Evolutionary conservation across 1,140 invertebrate genomes (phyloP).

Genomic region (Hydropsyche tenuis): DNA sequence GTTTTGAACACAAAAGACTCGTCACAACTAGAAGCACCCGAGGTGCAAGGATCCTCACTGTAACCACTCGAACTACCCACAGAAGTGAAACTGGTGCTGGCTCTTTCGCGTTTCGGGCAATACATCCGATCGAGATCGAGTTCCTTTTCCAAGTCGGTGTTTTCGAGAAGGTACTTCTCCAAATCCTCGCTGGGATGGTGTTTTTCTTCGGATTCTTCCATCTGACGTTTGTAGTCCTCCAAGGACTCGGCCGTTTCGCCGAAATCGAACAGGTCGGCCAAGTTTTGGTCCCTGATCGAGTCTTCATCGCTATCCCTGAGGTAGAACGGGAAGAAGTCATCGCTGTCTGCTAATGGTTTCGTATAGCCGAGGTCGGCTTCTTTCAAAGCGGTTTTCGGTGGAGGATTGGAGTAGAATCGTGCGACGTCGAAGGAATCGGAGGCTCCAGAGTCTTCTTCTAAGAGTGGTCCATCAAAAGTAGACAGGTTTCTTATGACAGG

Average conservation of each 20-base stretch:
- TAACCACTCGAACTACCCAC: conserved; percentile 60
- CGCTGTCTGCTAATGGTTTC: conserved; percentile 55
- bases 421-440: conserved; percentile 39
- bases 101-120: conserved; percentile 59
- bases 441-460: conserved; percentile 44
- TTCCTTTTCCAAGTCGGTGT: conserved; percentile 56
- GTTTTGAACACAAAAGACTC: conserved; percentile 41
- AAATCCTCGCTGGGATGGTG: conserved; percentile 55
- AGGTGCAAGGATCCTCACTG: conserved; percentile 54
- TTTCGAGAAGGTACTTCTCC: conserved; percentile 59
- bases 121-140: conserved; percentile 58
- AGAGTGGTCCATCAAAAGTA: conserved; percentile 40
- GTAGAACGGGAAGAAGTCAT: conserved; percentile 59
- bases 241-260: conserved; percentile 57
- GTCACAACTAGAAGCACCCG: conserved; percentile 48
- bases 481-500: conserved; percentile 43
- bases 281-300: conserved; percentile 58
- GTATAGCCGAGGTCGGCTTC: conserved; percentile 52
- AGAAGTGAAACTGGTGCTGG: conserved; percentile 61
- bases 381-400: conserved; percentile 47
- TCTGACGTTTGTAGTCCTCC: conserved; percentile 55
- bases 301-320: conserved; percentile 53
- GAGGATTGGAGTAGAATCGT: conserved; percentile 41
- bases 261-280: conserved; percentile 59
- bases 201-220: conserved; percentile 57